Base-by-base conservation (phyloP, 2,888 invertebrate species). In the Caenorhabditis parvicauda region DNA sequence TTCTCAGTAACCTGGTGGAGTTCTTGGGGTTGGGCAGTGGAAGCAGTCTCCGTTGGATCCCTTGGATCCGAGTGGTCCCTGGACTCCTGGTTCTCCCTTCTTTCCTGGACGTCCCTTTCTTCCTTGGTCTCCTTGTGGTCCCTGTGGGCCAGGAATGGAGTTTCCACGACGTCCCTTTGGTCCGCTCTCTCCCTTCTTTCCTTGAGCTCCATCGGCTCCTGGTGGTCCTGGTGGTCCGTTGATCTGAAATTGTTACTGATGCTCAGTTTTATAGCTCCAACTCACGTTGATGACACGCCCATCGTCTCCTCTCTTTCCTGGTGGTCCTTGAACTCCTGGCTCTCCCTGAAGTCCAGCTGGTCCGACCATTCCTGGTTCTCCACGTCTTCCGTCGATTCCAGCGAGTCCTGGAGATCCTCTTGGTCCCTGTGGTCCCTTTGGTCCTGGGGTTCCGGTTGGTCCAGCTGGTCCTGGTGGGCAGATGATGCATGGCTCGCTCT, bases 331-430 rank as follows among this genome's bases (percentile, higher is more conserved):
- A 45, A 61, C 58, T 57, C 74, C 73, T 17, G 63, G 70, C 22
- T 65, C 63, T 53, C 75, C 76, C 50, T 67, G 59, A 9, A 74
- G 73, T 53, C 78, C 78, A n/a, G 75, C 67, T 38, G 79, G 73
- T 67, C 79, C 79, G 19, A 67, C 69, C 79, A 79, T 80, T 49
- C 79, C 79, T 32, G 75, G 73, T 43, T 77, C 76, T 59, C 78
- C 78, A 9, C 76, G 72, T 54, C 67, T 57, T 64, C 79, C 79
- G 53, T 79, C 77, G 51, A 76, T 70, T 60, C 79, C 79, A 28
- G 67, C 70, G 14, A 63, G 56, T 62, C 74, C 74, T 41, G 74
- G 67, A 17, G 71, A 61, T 65, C 74, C 74, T 22, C 74, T 58
- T 44, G 74, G 64, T 68, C 73, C 68, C 17, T 70, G 64, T 45